Conservation (phyloP, 2,113 vertebrate species). For the Mormyrus lacerda region DNA sequence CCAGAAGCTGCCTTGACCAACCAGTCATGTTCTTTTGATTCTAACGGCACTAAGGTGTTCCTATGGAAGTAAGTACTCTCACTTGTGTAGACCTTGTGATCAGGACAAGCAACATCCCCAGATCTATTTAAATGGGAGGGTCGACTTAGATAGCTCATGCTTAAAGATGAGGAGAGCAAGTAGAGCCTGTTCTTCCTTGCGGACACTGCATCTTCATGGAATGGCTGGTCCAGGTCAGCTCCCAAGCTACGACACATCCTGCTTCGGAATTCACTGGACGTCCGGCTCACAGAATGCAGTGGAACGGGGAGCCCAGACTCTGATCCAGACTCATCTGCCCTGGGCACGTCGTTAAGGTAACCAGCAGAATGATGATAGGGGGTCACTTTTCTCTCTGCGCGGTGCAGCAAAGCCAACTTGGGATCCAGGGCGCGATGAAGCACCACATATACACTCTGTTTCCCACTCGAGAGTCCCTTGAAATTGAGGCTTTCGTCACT, state of each 20-base stretch:
- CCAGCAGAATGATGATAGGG: slow-evolving; percentile 44
- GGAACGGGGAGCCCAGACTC: not conserved
- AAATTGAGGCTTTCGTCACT: slow-evolving; percentile 32
- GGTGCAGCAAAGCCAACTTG: not conserved
- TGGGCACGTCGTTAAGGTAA: slow-evolving; percentile 23
- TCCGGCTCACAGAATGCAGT: not conserved
- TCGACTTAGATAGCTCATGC: slow-evolving; percentile 46
- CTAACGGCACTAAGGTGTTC: slow-evolving; percentile 64
- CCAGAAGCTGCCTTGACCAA: slow-evolving; percentile 73
- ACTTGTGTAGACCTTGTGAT: not conserved
- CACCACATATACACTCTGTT: slow-evolving; percentile 4
- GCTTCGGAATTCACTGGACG: slow-evolving; percentile 33
- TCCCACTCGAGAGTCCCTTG: slow-evolving; percentile 12
- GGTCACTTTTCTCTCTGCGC: not conserved
- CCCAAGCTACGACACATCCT: slow-evolving; percentile 61
- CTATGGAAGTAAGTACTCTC: slow-evolving; percentile 30
- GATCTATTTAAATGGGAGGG: slow-evolving; percentile 42
- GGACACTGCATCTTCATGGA: slow-evolving; percentile 35
- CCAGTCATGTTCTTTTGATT: slow-evolving; percentile 76
- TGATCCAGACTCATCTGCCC: slow-evolving; percentile 11
- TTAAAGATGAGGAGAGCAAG: slow-evolving; percentile 56
- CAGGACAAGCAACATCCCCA: slow-evolving; percentile 16
- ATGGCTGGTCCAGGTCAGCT: slow-evolving; percentile 51
- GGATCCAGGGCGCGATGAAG: slow-evolving; percentile 14
- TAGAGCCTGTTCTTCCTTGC: slow-evolving; percentile 50